Base-by-base conservation (phyloP, 2,888 invertebrate species). In the Therioaphis trifolii region DNA sequence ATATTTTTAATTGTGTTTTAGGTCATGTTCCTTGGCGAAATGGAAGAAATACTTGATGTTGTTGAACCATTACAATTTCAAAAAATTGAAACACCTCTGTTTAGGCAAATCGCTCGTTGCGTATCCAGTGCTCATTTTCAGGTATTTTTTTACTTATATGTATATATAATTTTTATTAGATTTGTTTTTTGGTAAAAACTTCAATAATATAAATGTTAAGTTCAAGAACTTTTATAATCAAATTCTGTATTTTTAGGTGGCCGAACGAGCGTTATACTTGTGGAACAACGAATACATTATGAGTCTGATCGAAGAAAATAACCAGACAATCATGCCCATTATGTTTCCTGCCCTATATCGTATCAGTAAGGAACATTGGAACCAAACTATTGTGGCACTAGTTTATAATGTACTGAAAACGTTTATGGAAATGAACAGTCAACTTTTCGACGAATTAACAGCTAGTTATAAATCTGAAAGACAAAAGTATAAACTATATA, bases 211-310 rank as follows among this genome's bases (percentile, higher is more conserved):
- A n/a, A n/a, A n/a, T n/a, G n/a, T n/a, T n/a, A n/a, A n/a, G n/a
- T n/a, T n/a, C n/a, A n/a, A n/a, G n/a, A n/a, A n/a, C n/a, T n/a
- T 35, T 35, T 35, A 35, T 5, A 35, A 35, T 35, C 4, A 35
- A 35, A 35, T 35, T 35, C 69, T 40, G n/a, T n/a, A 24, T 79
- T 88, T 90, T 1, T 89, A 98, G 96, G 98, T 99, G 88, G 99
- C 99, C 86, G 99, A 99, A 90, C 93, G 99, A 90, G 98, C 99
- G 87, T 92, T 99, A 87, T 99, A 98, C 91, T 98, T 97, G 91
- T 99, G 99, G 99, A 99, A 99, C 93, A 99, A 99, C 91, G 99
- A 99, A 92, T 99, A 99, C 90, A 97, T 99, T 88, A 95, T 99
- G 94, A 97, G 97, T 86, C 91, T 99, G 90, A 98, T 99, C 92